phyloP scores from a whole-genome alignment of 2,888 invertebrate genomes.

The Eilema caniola region DNA sequence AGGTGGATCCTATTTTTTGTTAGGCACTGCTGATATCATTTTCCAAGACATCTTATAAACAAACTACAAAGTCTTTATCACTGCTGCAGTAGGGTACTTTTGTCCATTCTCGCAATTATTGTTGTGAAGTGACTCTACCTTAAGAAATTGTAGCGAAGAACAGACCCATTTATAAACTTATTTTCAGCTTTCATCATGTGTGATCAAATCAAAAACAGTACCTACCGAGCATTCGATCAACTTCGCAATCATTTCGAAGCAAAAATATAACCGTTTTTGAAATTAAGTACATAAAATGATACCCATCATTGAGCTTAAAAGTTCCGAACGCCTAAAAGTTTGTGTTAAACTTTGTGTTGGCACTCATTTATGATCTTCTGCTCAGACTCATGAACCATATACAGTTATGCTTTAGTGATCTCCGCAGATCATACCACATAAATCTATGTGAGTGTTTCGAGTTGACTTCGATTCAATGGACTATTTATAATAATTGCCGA shows the following conservation, averaged over 20 bases:
- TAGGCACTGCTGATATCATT: neutral
- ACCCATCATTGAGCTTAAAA: no score
- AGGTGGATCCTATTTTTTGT: neutral
- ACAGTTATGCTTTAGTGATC: neutral
- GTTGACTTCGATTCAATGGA: neutral
- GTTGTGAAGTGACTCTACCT: neutral
- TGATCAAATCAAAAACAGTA: no score
- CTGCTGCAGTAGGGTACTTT: neutral
- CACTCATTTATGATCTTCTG: neutral
- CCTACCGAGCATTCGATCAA: no score
- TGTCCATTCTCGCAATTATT: neutral
- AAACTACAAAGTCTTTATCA: neutral
- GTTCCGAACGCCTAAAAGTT: neutral
- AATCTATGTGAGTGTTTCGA: neutral
- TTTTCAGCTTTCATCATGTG: no score
- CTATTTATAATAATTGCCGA: neutral
- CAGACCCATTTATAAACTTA: no score
- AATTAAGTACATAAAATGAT: no score
- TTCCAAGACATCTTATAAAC: neutral
- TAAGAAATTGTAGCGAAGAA: neutral
- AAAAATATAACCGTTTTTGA: neutral
- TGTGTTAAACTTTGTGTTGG: neutral
- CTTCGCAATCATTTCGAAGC: no score
- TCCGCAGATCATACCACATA: neutral
- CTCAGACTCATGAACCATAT: neutral